Base-by-base conservation (phyloP, 2,113 vertebrate genomes). In the Plecturocebus donacophilus region DNA sequence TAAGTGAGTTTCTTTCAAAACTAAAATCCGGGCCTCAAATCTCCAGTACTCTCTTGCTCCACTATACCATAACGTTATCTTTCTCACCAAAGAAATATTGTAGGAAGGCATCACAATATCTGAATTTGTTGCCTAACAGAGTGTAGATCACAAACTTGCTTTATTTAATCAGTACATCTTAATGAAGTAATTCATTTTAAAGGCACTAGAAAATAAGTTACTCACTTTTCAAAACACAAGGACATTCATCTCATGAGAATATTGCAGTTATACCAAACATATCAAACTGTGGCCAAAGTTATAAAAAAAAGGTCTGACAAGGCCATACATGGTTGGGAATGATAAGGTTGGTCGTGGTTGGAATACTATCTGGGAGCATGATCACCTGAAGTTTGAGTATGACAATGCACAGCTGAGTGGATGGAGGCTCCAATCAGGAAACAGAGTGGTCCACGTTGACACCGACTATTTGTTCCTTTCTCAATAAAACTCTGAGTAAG, bases 111-210 rank as follows among this genome's bases (percentile, higher is more conserved):
- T 27, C 14, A 56, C 66, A 52, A 27, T 70, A 68, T 38, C 25
- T 21, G 38, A 71, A 77, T 70, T n/a, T 25, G 8, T 91, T 95
- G 52, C 7, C 61, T 76, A n/a, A 20, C 42, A 76, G 25, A 52
- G 5, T 84, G 20, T 45, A 54, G 25, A 66, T 56, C 27, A 35
- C 68, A 94, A 77, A 14, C 17, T 87, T 79, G 27, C 23, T 83
- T 95, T 82, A 38, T 90, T 94, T 76, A 87, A 80, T 49, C 8
- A 64, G 32, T 56, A 12, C 14, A 71, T 76, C 68, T 93, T 97
- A 21, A 95, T 3, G 2, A 25, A 94, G n/a, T 5, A 70, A 81
- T 66, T n/a, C 11, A 38, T 92, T 71, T 47, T 32, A 70, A 90
- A 92, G 35, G 23, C 64, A 61, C 32, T 75, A 73, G 38, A 25